These are phyloP conservation scores for Cyclopterus lumpus DNA, from an alignment of 2,797 vertebrate species.

Conservation along the genomic window DNA sequence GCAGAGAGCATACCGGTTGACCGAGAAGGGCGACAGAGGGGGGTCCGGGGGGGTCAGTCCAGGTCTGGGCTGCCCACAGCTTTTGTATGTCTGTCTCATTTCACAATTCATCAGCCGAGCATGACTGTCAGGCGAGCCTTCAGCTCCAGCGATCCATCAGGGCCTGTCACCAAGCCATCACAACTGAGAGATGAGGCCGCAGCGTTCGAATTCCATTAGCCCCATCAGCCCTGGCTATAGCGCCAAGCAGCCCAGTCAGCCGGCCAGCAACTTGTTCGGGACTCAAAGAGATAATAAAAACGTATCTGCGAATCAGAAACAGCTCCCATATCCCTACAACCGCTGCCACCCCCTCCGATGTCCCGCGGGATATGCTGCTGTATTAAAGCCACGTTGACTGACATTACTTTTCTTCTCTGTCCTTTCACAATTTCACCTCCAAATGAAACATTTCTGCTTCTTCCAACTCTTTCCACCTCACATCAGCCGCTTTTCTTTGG, in stretches of 20 bases:
- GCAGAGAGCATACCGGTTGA: conserved; percentile 49
- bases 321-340: conserved; percentile 45
- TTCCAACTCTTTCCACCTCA: background rate
- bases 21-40: conserved; percentile 12
- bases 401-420: conserved; percentile 66
- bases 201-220: conserved; percentile 83
- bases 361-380: conserved; percentile 58
- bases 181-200: conserved; percentile 81
- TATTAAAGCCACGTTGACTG: conserved; percentile 74
- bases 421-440: conserved; percentile 60
- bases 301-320: conserved; percentile 79
- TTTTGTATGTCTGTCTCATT: conserved; percentile 87
- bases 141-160: conserved; percentile 83
- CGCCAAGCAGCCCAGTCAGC: conserved; percentile 55
- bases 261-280: conserved; percentile 74
- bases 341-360: conserved; percentile 28
- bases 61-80: conserved; percentile 67
- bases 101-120: conserved; percentile 84
- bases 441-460: conserved; percentile 68
- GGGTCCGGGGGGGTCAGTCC: conserved; percentile 9
- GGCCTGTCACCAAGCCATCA: conserved; percentile 81
- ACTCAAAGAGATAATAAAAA: conserved; percentile 83
- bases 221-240: conserved; percentile 60
- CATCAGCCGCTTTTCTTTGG: background rate
- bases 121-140: conserved; percentile 77